Evolutionary conservation across 2,888 invertebrate genomes (phyloP), one percentile per base, ranked within the genome.

Genomic region (Pachymerium ferrugineum): DNA sequence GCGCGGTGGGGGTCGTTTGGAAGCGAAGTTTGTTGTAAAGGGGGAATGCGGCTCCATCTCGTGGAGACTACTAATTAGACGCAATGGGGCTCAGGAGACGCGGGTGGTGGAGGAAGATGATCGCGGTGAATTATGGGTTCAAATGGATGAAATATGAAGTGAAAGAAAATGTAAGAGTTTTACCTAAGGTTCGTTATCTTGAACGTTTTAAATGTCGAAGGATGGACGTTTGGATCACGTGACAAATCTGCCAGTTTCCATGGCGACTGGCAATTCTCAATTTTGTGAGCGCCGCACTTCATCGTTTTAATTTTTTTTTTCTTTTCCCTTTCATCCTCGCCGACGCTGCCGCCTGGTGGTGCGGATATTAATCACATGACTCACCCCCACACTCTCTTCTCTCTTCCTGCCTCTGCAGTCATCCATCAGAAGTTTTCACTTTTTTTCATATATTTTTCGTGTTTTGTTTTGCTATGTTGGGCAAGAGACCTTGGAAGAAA

Each of bases 141-240:
- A 47, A 47, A 47, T 47, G 47, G 47, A 47, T 47, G 47, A 47
- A 47, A 47, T 47, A 47, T 47, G 47, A 47, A 47, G 47, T 47
- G 47, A 47, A 22, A 47, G 6, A 22, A 16, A 3, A 38, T 12
- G n/a, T n/a, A 2, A 38, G 38, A 38, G 38, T n/a, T n/a, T n/a
- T n/a, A n/a, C n/a, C n/a, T n/a, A n/a, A n/a, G n/a, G n/a, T n/a
- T n/a, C n/a, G n/a, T n/a, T n/a, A n/a, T n/a, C n/a, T n/a, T n/a
- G n/a, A n/a, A n/a, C n/a, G n/a, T n/a, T n/a, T n/a, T n/a, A n/a
- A n/a, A n/a, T n/a, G n/a, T n/a, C n/a, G n/a, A n/a, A n/a, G n/a
- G n/a, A n/a, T n/a, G n/a, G n/a, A n/a, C n/a, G n/a, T n/a, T n/a
- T n/a, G n/a, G n/a, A n/a, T 47, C 16, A 19, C 22, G 16, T 47